Conservation (phyloP, 1,140 invertebrate species). For the Magallana ariakensis region DNA sequence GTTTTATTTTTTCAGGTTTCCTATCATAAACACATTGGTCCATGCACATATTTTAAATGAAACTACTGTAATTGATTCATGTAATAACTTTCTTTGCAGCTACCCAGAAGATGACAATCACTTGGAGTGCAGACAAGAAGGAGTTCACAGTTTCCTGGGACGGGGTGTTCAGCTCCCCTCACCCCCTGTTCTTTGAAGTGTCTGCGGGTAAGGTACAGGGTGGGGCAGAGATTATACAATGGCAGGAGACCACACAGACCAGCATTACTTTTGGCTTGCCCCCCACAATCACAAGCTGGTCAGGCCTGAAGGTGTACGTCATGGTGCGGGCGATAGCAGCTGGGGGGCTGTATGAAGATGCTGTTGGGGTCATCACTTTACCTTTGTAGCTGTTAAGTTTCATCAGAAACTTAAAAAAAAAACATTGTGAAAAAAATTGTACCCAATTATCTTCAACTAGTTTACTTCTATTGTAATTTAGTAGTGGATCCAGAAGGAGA, state of each 20-base stretch:
- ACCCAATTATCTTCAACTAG: too few relatives aligned
- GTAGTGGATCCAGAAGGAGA: too few relatives aligned
- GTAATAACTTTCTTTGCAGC: conserved; percentile 23
- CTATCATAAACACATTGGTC: background rate
- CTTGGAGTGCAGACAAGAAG: conserved; percentile 22
- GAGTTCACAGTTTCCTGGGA: conserved; percentile 52
- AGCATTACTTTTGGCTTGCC: conserved; percentile 49
- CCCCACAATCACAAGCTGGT: conserved; percentile 41
- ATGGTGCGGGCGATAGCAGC: conserved; percentile 42
- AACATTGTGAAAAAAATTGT: too few relatives aligned
- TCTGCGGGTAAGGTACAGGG: conserved; percentile 54
- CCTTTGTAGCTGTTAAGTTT: background rate
- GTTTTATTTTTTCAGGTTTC: background rate
- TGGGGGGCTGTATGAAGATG: conserved; percentile 25
- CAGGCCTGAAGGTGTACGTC: conserved; percentile 47
- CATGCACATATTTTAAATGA: background rate
- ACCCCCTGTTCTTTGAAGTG: conserved; percentile 57
- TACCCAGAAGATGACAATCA: background rate
- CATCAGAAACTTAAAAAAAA: too few relatives aligned
- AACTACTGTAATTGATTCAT: background rate
- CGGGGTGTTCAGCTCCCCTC: conserved; percentile 49
- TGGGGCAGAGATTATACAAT: conserved; percentile 59
- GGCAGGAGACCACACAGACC: conserved; percentile 52
- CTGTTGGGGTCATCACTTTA: background rate
- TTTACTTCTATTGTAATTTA: too few relatives aligned